Percentiles rank a stretch among this genome's conserved stretches.
phyloP scores from a whole-genome alignment of 2,888 invertebrate genomes.

The Pristionchus fissidentatus region DNA sequence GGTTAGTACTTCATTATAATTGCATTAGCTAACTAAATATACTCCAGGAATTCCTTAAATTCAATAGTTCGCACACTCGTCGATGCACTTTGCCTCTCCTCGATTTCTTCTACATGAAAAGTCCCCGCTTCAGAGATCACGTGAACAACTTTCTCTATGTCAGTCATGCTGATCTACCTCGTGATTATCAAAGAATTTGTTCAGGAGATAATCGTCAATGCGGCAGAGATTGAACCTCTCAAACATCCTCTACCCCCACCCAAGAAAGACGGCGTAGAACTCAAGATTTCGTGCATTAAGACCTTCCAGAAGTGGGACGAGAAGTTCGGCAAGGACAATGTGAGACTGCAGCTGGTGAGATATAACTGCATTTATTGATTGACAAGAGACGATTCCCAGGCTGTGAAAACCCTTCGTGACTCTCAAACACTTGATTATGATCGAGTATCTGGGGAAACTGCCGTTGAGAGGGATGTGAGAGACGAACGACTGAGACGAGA shows the following conservation, averaged over 20 bases:
- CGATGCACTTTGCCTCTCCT: conserved; percentile 58
- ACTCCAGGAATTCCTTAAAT: conserved; percentile 51
- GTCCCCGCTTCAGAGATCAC: conserved; percentile 59
- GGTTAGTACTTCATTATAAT: conserved; percentile 30
- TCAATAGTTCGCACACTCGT: conserved; percentile 53
- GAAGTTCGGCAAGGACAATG: conserved; percentile 59
- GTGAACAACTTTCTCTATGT: conserved; percentile 63
- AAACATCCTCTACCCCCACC: conserved; percentile 66
- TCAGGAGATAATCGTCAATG: conserved; percentile 65
- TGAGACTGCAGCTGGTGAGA: conserved; percentile 57
- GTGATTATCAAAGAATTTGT: conserved; percentile 26
- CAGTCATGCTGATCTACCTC: background rate
- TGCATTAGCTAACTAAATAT: no score
- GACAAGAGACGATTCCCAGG: background rate
- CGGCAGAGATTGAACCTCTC: conserved; percentile 65
- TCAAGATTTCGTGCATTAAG: conserved; percentile 63
- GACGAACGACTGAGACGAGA: conserved; percentile 41
- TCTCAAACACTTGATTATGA: conserved; percentile 64
- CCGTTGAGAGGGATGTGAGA: conserved; percentile 44
- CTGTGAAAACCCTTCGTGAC: conserved; percentile 49
- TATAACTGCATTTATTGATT: background rate
- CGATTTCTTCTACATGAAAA: conserved; percentile 67
- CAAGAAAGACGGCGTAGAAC: conserved; percentile 53
- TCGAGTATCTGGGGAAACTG: conserved; percentile 49
- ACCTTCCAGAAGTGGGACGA: conserved; percentile 65